Conservation (phyloP, 2,113 vertebrate genomes). For the Vulpes vulpes region DNA sequence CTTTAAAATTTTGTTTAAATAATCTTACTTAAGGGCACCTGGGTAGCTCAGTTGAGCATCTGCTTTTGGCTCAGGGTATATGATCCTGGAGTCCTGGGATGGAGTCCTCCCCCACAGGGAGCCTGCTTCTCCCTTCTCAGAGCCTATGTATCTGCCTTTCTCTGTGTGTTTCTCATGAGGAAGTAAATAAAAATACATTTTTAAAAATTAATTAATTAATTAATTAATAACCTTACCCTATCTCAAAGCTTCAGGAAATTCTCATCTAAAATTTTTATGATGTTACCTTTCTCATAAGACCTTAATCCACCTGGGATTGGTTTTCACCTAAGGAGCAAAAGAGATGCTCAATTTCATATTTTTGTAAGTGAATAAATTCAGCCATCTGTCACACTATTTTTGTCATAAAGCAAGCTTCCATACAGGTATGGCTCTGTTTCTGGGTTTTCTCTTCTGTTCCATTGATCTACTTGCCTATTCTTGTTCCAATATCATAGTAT, state of each 20-base stretch:
- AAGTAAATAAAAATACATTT: too few species aligned
- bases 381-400: background rate
- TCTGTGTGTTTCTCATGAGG: too few species aligned
- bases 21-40: background rate
- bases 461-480: background rate
- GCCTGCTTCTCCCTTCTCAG: too few species aligned
- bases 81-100: too few species aligned
- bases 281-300: background rate
- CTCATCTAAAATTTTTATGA: background rate
- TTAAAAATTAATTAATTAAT: too few species aligned
- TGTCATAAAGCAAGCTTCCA: background rate
- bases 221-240: background rate
- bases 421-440: background rate
- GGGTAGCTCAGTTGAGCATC: too few species aligned
- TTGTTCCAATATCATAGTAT: background rate
- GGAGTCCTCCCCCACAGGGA: too few species aligned
- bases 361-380: background rate
- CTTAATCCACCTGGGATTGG: background rate
- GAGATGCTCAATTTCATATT: background rate
- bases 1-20: constrained; percentile 11
- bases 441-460: background rate
- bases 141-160: too few species aligned
- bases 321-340: background rate
- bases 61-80: too few species aligned
- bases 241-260: background rate